These are phyloP conservation scores for Exaiptasia diaphana DNA, from an alignment of 64 coral and sea anemone genomes.

Conservation along the genomic window DNA sequence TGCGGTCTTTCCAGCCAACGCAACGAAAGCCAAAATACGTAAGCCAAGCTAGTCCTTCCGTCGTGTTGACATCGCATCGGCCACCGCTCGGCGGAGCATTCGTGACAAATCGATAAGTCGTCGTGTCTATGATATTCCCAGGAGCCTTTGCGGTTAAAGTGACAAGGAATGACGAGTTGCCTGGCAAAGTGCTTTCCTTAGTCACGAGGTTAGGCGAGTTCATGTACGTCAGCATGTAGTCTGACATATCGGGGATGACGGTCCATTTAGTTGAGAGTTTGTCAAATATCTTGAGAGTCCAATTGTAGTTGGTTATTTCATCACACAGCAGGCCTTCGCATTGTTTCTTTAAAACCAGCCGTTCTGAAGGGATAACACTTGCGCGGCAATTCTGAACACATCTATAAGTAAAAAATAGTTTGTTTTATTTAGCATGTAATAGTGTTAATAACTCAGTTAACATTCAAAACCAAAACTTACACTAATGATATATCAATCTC, in stretches of 20 bases:
- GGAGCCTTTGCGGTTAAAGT: constrained; percentile 29
- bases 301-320: constrained; percentile 39
- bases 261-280: constrained; percentile 14
- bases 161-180: constrained; percentile 60
- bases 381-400: constrained; percentile 63
- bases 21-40: constrained; percentile 62
- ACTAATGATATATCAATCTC: constrained; percentile 64
- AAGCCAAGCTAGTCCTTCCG: constrained; percentile 47
- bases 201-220: constrained; percentile 76
- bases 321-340: constrained; percentile 62
- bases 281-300: constrained; percentile 30
- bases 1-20: constrained; percentile 57
- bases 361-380: constrained; percentile 53
- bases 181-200: constrained; percentile 25
- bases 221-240: constrained; percentile 46
- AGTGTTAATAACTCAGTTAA: not conserved
- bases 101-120: constrained; percentile 56
- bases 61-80: constrained; percentile 34
- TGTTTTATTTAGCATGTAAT: too few relatives aligned
- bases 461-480: constrained; percentile 5
- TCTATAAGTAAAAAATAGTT: constrained; percentile 21
- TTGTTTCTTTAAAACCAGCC: constrained; percentile 55
- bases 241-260: constrained; percentile 8
- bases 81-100: constrained; percentile 58
- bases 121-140: constrained; percentile 17